Evolutionary conservation across 2,888 invertebrate species (phyloP), one percentile per base, ranked within the genome.

Genomic region (Campoplex nolae): DNA sequence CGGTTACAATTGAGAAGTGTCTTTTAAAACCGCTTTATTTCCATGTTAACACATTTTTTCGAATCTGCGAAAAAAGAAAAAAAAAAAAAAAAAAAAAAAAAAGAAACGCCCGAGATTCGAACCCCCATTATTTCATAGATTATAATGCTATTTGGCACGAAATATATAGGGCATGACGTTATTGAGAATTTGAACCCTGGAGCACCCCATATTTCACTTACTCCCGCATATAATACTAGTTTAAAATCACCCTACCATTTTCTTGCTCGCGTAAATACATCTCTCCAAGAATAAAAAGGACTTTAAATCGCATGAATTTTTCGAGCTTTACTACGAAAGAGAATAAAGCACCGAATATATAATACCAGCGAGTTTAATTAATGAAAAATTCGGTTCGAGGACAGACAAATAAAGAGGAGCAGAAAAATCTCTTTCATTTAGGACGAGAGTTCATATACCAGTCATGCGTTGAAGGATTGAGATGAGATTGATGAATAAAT

Each of bases 61-160:
- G 32, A 1, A 62, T 2, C 16, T 0, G 32, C 32, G 11, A 32
- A 32, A 62, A 58, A 58, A 28, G 0, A 23, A 23, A 23, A 23
- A 23, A 23, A 23, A 23, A 23, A 23, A 0, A 23, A 38, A 38
- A n/a, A 23, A 23, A 23, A 23, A 23, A 23, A 23, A 23, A 23
- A 23, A 23, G 23, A 23, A 38, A 38, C 38, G 4, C 6, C 38
- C 4, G 38, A 6, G 6, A 62, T 32, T 16, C 58, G 28, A 58
- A 28, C 23, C 0, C 62, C 32, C 32, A 32, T 62, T 62, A 9
- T 32, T 16, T 32, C 16, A 32, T 32, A 32, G 28, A 62, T 62
- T 62, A 62, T 28, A 13, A 62, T 62, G 16, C 62, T 13, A 62
- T 62, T 62, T 62, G 62, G 62, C 62, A 62, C 62, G 6, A 62